Evolutionary conservation across 2,888 invertebrate genomes (phyloP), one percentile per base, ranked within the genome.

Genomic region (Lepidocyrtinus sp.): DNA sequence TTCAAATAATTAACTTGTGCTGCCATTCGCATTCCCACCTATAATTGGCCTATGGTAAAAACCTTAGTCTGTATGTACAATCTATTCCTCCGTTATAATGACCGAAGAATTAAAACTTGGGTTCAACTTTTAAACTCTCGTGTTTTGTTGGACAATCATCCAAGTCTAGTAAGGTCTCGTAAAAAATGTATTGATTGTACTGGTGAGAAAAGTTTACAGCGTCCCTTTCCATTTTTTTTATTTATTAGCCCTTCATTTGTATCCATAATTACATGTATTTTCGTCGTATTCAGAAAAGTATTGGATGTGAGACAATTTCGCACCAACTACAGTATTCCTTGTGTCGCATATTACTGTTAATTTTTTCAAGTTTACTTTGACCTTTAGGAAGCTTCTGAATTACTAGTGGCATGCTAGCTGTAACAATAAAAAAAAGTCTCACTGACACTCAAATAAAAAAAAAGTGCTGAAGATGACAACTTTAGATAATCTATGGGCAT

Each of bases 251-350:
- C 72, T 77, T 77, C 77, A 36, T 67, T 24, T 45, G n/a, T 77
- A 72, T 77, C 77, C 45, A 55, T 36, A 24, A 75, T 26, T 61
- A 45, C 25, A 7, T 75, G 2, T 36, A 7, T 2, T 64, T 24
- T 77, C 17, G 19, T n/a, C 5, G 36, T 36, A 36, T 12, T 36
- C 36, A n/a, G n/a, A n/a, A n/a, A n/a, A n/a, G n/a, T 36, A 36
- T 12, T 36, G 36, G 19, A 55, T 71, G 70, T 76, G 77, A 72
- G 77, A 77, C 72, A 72, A 64, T 72, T 77, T 77, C 77, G 26
- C 77, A 77, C 67, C 45, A 77, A 67, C 26, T 61, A 55, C 12
- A 69, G 5, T 36, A 36, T 36, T 36, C 36, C 36, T 36, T 36
- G 36, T 36, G 12, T 36, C 12, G 36, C 12, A 7, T 12, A 36